Evolutionary conservation across 2,113 vertebrate genomes (phyloP).

Genomic region (Peromyscus californicus): DNA sequence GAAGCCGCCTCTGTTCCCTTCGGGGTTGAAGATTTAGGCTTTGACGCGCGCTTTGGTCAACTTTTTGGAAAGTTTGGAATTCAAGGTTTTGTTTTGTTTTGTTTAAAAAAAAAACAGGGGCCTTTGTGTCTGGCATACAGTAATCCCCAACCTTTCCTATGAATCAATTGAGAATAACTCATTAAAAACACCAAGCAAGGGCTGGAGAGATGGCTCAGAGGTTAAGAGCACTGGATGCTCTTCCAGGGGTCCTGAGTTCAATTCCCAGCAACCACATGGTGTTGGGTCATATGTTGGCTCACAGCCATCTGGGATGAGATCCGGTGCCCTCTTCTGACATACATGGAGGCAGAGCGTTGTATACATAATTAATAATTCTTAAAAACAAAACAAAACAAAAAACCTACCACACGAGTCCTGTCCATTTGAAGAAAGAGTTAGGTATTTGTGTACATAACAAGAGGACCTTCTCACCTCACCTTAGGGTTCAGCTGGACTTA

Average conservation of each 20-base stretch:
- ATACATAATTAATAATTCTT: too few species aligned
- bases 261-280: too few species aligned
- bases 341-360: too few species aligned
- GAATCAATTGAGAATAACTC: neutral
- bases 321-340: too few species aligned
- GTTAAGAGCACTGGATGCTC: too few species aligned
- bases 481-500: neutral
- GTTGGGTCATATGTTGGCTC: too few species aligned
- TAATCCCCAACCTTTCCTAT: neutral
- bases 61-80: neutral
- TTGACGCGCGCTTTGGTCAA: neutral
- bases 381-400: neutral
- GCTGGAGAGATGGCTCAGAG: too few species aligned
- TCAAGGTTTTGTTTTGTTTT: neutral
- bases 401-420: neutral
- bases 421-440: neutral
- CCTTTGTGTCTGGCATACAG: neutral
- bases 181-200: neutral
- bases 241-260: too few species aligned
- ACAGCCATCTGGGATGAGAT: too few species aligned
- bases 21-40: neutral
- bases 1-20: neutral
- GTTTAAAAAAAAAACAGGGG: slow-evolving; percentile 27
- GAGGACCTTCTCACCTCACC: neutral
- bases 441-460: neutral